phyloP scores from a whole-genome alignment of 2,888 invertebrate genomes.

The Aphodius granarius region DNA sequence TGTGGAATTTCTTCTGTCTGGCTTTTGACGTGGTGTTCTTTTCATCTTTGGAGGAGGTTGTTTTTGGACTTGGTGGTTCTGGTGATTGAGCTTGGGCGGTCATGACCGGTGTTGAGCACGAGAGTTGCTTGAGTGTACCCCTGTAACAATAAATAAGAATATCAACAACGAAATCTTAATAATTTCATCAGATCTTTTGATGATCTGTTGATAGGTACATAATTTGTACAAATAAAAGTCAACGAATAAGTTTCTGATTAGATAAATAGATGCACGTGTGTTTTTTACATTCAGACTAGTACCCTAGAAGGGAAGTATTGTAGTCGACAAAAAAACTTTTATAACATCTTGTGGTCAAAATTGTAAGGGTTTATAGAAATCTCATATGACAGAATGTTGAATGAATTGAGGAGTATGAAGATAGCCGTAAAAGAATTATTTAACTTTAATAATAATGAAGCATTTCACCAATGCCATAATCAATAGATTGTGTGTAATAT shows the following conservation, averaged over 20 bases:
- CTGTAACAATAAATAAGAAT: slow-evolving; percentile 46
- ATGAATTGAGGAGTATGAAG: too few species aligned
- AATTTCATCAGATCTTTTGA: neutral
- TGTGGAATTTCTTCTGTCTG: slow-evolving; percentile 85
- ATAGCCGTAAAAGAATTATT: too few species aligned
- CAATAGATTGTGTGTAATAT: neutral
- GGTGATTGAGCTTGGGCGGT: slow-evolving; percentile 52
- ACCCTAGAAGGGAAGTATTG: too few species aligned
- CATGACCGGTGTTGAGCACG: slow-evolving; percentile 59
- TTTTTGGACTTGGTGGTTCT: slow-evolving; percentile 53
- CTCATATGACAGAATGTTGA: too few species aligned
- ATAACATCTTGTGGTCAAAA: too few species aligned
- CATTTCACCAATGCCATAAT: too few species aligned
- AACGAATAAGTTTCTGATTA: neutral
- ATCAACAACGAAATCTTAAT: neutral
- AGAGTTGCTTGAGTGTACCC: slow-evolving; percentile 62
- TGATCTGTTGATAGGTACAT: slow-evolving; percentile 53
- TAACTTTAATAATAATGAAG: too few species aligned
- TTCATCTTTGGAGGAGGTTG: slow-evolving; percentile 27
- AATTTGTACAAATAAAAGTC: slow-evolving; percentile 50
- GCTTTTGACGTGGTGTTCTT: slow-evolving; percentile 64
- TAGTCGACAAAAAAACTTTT: too few species aligned
- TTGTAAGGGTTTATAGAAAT: too few species aligned
- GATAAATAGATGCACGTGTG: too few species aligned
- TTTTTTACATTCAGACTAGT: too few species aligned